Evolutionary conservation across 2,888 invertebrate genomes (phyloP), one percentile per base, ranked within the genome.

Genomic region (Craniophora ligustri): DNA sequence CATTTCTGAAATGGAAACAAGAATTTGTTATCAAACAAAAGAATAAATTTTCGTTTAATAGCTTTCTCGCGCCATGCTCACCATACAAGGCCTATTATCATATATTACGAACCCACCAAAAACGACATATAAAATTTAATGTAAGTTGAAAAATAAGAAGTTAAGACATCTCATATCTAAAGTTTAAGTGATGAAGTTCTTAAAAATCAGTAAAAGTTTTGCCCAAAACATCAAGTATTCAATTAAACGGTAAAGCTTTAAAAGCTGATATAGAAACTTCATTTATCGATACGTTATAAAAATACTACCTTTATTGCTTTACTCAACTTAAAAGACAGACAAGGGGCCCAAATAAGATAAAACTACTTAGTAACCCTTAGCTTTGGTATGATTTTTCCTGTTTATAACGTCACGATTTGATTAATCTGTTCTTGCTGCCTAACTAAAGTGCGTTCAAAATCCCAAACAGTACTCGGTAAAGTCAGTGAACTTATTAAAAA

Each of bases 401-500:
- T 61, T 61, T 32, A 50, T 26, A 46, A 23, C 23, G 34, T 49
- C 42, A 49, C 18, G 16, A 48, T 42, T 70, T 67, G 56, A 69
- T 50, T 35, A 21, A 51, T 53, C 31, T 38, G 38, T 41, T 51
- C 23, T 56, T 56, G 46, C 36, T 36, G 45, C 49, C 41, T 38
- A 34, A 65, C 51, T 66, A 63, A 55, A 53, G 47, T 61, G 57
- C 59, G 49, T 47, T 47, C 56, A 51, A 63, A 50, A 55, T 67
- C 63, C 72, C 45, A 62, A 64, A 47, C 46, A 39, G 51, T 53
- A 57, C 54, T 62, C 40, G 53, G 14, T 41, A 45, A 62, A 70
- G 82, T 79, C 77, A 72, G 67, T 78, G 79, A 84, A 75, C 84
- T 75, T 70, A n/a, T 70, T 50, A 23, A 44, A 49, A 67, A 54